Evolutionary conservation across 2,888 invertebrate genomes (phyloP).

Genomic region (Colostygia pectinataria): DNA sequence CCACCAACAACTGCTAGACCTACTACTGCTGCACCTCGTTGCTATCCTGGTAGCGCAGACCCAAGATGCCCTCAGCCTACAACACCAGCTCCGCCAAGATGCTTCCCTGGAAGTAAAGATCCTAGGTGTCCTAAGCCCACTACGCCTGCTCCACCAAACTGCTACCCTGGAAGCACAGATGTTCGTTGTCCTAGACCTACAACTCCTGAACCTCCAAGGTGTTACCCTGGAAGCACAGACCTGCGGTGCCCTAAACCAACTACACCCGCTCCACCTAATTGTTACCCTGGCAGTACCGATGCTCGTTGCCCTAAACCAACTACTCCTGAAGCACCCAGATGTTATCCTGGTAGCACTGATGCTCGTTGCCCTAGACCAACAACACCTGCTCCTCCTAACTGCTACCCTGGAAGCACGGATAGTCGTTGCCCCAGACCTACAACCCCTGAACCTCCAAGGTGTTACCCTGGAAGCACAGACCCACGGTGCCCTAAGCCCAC

Average conservation of each 20-base stretch:
- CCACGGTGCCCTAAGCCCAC: conserved; percentile 41
- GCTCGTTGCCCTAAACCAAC: conserved; percentile 38
- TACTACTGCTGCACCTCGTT: conserved; percentile 4
- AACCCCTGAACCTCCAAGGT: conserved; percentile 37
- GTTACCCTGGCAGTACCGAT: conserved; percentile 47
- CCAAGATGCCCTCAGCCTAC: conserved; percentile 31
- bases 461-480: conserved; percentile 55
- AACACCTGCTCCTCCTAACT: conserved; percentile 41
- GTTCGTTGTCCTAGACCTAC: conserved; percentile 28
- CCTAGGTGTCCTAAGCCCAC: conserved; percentile 54
- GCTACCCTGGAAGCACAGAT: conserved; percentile 35
- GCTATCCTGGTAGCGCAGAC: neutral
- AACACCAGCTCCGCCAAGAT: conserved; percentile 33
- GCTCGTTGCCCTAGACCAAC: conserved; percentile 45
- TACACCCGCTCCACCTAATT: conserved; percentile 33
- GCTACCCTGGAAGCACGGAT: conserved; percentile 53
- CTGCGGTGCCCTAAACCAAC: conserved; percentile 41
- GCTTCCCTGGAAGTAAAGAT: conserved; percentile 49
- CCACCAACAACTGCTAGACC: conserved; percentile 35
- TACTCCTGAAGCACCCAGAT: conserved; percentile 10
- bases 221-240: conserved; percentile 40
- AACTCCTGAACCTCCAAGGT: neutral
- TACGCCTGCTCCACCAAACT: conserved; percentile 32
- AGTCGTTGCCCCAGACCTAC: conserved; percentile 55
- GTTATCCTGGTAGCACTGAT: conserved; percentile 48